Base-by-base conservation (phyloP, 2,113 vertebrate species). In the Stigmatopora argus region DNA sequence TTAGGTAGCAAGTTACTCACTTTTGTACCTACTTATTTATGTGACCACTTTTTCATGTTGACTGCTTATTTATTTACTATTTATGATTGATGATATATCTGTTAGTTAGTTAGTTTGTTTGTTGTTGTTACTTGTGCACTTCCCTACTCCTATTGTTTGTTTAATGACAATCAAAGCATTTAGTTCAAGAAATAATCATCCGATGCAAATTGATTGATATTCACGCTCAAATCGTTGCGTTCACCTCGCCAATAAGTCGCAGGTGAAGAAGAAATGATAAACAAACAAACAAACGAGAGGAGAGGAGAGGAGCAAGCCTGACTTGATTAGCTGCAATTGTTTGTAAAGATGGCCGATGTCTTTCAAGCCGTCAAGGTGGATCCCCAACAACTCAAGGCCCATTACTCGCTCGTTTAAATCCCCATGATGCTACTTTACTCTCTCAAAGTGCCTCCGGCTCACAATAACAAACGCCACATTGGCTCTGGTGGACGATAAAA, bases 151-250 rank as follows among this genome's bases (percentile, higher is more conserved):
- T n/a, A n/a, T 31, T 31, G 26, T 31, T 31, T 31, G 1, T 31
- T 1, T 31, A 31, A 31, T 1, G 26, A 3, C 26, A 31, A 31
- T 31, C 26, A 31, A 31, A 31, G 26, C 26, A 31, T 31, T 31
- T 31, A 31, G 2, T 31, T 31, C 26, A 31, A 31, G 26, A 31
- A 31, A 31, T 31, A 31, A 31, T 31, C 85, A 45, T 84, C 83
- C 90, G 85, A 90, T 89, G 87, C 78, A 83, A 71, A 72, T 78
- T 90, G 90, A 90, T 85, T 89, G 84, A 91, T 90, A 85, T 91
- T 91, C 86, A 89, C 85, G 87, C 82, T 89, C 85, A 87, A 92
- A 87, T 88, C 88, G 82, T 85, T 38, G 68, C 85, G 88, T 86
- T 88, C 88, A 89, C 81, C 83, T 88, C 86, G 86, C 78, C 87